Conservation (phyloP, 1,140 invertebrate species). For the Homalodisca vitripennis region DNA sequence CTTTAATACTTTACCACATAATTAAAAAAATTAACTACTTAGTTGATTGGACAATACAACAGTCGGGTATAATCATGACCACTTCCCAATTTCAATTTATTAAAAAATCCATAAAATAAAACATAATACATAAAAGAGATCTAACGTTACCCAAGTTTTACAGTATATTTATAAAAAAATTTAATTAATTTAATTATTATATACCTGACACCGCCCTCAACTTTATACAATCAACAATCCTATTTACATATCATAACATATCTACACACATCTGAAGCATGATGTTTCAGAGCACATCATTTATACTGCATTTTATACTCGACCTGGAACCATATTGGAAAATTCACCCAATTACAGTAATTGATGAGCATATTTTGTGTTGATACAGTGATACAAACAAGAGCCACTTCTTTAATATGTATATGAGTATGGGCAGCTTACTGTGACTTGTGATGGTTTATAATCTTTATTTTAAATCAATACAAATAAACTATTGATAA, state of each 20-base stretch:
- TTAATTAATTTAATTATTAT: not conserved
- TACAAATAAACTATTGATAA: not conserved
- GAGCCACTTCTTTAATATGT: too few species aligned
- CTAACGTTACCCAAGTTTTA: constrained; percentile 4
- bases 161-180: constrained; percentile 14
- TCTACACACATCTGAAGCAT: not conserved
- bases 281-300: not conserved
- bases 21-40: constrained; percentile 5
- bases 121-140: not conserved
- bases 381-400: not conserved
- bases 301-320: not conserved
- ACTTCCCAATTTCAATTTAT: not conserved
- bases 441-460: not conserved
- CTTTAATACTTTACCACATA: constrained; percentile 4
- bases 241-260: constrained; percentile 25
- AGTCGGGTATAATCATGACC: not conserved
- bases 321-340: not conserved
- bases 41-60: not conserved
- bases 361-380: not conserved
- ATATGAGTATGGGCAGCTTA: too few species aligned
- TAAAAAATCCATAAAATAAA: not conserved
- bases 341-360: not conserved
- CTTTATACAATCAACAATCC: constrained; percentile 11
- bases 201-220: not conserved
- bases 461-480: not conserved